Evolutionary conservation across 2,797 vertebrate species (phyloP).

Genomic region (Labroides dimidiatus): DNA sequence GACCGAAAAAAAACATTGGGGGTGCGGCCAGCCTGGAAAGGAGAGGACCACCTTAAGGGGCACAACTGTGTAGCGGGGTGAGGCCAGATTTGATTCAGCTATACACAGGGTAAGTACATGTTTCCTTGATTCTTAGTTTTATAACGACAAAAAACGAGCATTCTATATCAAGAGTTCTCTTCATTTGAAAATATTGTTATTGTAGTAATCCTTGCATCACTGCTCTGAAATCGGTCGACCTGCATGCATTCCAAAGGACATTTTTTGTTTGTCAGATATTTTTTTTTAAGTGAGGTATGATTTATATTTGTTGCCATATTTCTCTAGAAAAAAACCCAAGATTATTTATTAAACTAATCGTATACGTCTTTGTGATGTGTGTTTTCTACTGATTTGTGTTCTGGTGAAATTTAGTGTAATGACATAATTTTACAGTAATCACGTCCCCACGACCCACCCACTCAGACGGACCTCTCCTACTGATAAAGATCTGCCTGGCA

Average conservation of each 20-base stretch:
- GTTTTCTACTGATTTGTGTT: slow-evolving; percentile 9
- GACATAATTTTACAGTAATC: slow-evolving; percentile 66
- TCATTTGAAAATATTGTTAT: neutral
- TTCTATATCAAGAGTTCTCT: neutral
- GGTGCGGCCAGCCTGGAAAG: slow-evolving; percentile 65
- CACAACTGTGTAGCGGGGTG: slow-evolving; percentile 35
- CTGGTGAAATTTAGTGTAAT: slow-evolving; percentile 57
- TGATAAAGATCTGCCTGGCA: slow-evolving; percentile 69
- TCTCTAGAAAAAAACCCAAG: neutral
- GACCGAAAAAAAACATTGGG: slow-evolving; percentile 60
- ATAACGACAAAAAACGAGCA: neutral
- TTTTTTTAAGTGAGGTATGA: neutral
- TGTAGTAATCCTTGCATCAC: neutral
- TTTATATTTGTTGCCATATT: neutral
- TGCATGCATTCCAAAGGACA: neutral
- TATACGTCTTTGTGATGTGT: neutral
- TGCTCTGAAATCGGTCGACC: neutral
- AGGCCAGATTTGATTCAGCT: slow-evolving; percentile 29
- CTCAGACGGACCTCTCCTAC: slow-evolving; percentile 48
- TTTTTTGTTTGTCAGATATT: neutral
- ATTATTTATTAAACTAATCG: neutral
- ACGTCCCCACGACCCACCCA: slow-evolving; percentile 52
- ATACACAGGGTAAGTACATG: slow-evolving; percentile 49
- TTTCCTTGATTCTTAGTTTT: slow-evolving; percentile 9
- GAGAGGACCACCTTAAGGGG: slow-evolving; percentile 69